These are phyloP conservation scores for Odontesthes bonariensis DNA, from an alignment of 2,113 vertebrate genomes.

Conservation along the genomic window DNA sequence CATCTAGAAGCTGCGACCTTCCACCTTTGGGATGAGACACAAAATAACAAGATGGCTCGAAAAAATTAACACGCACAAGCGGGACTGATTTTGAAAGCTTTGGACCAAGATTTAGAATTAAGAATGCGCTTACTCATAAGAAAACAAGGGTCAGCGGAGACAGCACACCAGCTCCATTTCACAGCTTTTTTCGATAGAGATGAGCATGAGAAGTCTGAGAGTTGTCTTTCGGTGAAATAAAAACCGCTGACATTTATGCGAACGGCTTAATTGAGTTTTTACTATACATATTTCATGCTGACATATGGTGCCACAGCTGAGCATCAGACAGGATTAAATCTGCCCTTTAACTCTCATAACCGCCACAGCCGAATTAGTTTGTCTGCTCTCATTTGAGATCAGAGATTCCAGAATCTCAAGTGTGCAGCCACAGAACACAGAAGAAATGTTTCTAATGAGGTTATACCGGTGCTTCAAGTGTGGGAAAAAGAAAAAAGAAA, in stretches of 20 bases:
- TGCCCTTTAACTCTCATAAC: constrained; percentile 42
- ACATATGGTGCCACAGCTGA: constrained; percentile 48
- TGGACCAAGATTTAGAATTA: too few relatives aligned
- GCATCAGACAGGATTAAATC: constrained; percentile 41
- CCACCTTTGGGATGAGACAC: background rate
- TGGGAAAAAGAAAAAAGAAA: background rate
- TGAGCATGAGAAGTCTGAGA: background rate
- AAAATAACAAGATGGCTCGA: too few relatives aligned
- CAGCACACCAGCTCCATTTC: too few relatives aligned
- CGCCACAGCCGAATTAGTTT: background rate
- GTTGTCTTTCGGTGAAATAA: constrained; percentile 1
- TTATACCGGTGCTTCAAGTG: background rate
- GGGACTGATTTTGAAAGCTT: background rate
- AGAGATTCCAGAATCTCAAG: background rate
- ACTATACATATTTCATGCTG: constrained; percentile 54
- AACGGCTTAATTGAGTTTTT: constrained; percentile 12
- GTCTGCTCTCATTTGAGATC: constrained; percentile 13
- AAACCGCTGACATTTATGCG: constrained; percentile 33
- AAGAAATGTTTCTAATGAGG: background rate
- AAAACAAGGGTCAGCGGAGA: too few relatives aligned
- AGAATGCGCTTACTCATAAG: too few relatives aligned
- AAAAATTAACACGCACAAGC: background rate
- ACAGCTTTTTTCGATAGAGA: too few relatives aligned
- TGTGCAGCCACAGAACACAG: constrained; percentile 2
- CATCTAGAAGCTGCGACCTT: background rate